These are phyloP conservation scores for Gavialis gangeticus DNA, from an alignment of 2,113 vertebrate genomes.

Conservation along the genomic window DNA sequence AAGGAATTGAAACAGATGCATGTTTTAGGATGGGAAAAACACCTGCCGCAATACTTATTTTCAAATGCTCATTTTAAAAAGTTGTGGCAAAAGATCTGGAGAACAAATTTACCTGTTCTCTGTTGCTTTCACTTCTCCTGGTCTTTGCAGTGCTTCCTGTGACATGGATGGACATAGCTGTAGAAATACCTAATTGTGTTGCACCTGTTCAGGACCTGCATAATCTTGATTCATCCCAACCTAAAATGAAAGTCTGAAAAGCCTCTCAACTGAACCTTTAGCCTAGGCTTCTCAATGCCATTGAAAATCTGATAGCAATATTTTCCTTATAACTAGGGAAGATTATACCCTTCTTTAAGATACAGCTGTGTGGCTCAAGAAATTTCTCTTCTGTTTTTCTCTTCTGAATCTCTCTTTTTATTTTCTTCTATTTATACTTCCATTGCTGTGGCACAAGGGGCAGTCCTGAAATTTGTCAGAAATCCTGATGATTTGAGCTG, in stretches of 20 bases:
- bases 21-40: background rate
- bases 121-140: background rate
- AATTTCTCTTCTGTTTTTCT: background rate
- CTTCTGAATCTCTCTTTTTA: background rate
- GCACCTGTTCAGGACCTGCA: background rate
- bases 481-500: background rate
- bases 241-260: background rate
- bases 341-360: background rate
- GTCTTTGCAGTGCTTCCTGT: background rate
- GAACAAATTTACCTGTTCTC: background rate
- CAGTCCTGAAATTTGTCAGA: background rate
- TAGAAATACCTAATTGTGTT: background rate
- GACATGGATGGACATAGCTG: background rate
- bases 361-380: background rate
- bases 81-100: background rate
- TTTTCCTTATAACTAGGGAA: background rate
- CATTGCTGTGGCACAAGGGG: background rate
- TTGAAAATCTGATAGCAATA: background rate
- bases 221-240: background rate
- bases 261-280: background rate
- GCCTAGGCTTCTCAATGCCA: background rate
- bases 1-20: background rate
- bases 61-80: background rate
- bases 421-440: background rate
- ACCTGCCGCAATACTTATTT: background rate